Evolutionary conservation across 2,113 vertebrate species (phyloP), one percentile per base, ranked within the genome.

Genomic region (Cebus imitator): DNA sequence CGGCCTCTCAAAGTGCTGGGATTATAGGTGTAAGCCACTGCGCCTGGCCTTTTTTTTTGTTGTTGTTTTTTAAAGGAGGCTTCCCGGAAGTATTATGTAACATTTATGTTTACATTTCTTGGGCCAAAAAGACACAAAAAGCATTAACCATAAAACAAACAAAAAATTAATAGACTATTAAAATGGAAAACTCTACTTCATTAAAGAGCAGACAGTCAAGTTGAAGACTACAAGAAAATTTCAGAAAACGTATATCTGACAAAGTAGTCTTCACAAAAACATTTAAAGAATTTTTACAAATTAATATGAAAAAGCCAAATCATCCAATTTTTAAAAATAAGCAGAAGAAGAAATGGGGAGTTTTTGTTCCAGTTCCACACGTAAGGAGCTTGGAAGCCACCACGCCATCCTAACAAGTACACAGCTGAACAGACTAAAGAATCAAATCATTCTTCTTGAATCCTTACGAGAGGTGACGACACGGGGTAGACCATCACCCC

Each of bases 121-220:
- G 40, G 17, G 37, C 18, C 20, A 40, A 66, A 70, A 94, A 75
- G 18, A 85, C n/a, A 40, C 27, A 27, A 86, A 75, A 93, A 82
- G 16, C 37, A 79, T 25, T 86, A n/a, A 55, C 32, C 40, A 58
- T 3, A 93, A 55, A 82, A 61, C 3, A 85, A 68, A 52, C 10
- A 64, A 73, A 96, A 95, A 40, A 35, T 37, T 37, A 66, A 45
- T 89, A 89, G 35, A 50, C 21, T 58, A 50, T 94, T 94, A 94
- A 82, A 87, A 76, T n/a, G 40, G 55, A 48, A 72, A 72, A 20
- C 35, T 20, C 18, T n/a, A 12, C 70, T 73, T 73, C 37, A 73
- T 40, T 37, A 73, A 12, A 21, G 23, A 73, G 70, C 23, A 21
- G 18, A 73, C 21, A 40, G 18, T 40, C 20, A 40, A 73, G 70